phyloP scores from a whole-genome alignment of 2,888 invertebrate genomes.

The Melanostoma scalare region DNA sequence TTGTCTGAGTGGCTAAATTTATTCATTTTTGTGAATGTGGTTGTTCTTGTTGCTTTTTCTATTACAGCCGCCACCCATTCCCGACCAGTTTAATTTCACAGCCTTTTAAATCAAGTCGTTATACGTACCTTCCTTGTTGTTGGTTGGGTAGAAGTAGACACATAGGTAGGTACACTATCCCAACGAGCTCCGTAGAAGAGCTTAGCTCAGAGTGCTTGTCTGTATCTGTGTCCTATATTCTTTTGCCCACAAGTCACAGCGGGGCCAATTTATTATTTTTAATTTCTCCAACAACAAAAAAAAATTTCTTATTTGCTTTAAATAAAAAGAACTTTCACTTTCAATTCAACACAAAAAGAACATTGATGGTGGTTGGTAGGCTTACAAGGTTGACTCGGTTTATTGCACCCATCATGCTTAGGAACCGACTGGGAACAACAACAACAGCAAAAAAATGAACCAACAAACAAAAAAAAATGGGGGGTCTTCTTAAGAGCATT shows the following conservation, averaged over 20 bases:
- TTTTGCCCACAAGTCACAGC: conserved; percentile 26
- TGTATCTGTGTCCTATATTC: conserved; percentile 35
- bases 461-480: not conserved
- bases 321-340: conserved; percentile 49
- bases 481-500: conserved; percentile 26
- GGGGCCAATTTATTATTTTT: conserved; percentile 40
- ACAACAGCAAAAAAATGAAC: not conserved
- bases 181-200: not conserved
- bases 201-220: conserved; percentile 9
- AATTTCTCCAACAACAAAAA: conserved; percentile 14
- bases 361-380: conserved; percentile 20
- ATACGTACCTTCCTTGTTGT: conserved; percentile 38
- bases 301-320: conserved; percentile 24
- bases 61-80: conserved; percentile 15
- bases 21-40: not conserved
- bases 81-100: conserved; percentile 72
- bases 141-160: conserved; percentile 12
- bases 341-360: conserved; percentile 18
- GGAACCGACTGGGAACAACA: too few relatives aligned
- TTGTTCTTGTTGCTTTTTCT: conserved; percentile 47
- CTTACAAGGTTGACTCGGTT: conserved; percentile 37
- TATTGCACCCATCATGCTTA: conserved; percentile 21
- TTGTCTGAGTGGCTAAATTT: not conserved
- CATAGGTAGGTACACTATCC: not conserved
- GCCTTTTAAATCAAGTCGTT: conserved; percentile 74